These are phyloP conservation scores for Lordiphosa clarofinis DNA, from an alignment of 1,140 invertebrate genomes.

Conservation along the genomic window DNA sequence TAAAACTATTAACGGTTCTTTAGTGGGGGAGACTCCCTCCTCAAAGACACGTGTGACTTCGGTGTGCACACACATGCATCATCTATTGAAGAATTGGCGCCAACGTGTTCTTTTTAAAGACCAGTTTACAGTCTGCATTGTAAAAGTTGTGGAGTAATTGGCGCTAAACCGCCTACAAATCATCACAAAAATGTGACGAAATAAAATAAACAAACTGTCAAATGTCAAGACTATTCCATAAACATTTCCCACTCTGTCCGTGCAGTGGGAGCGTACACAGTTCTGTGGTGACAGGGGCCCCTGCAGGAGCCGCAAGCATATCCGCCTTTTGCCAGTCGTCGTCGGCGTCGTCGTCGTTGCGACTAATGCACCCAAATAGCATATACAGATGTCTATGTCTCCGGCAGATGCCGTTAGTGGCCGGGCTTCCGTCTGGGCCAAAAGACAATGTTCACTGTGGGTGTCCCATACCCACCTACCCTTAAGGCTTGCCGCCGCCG, in stretches of 20 bases:
- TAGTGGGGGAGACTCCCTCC: no score
- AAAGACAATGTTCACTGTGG: slow-evolving; percentile 37
- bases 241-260: slow-evolving; percentile 51
- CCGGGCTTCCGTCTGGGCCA: slow-evolving; percentile 27
- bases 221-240: slow-evolving; percentile 72
- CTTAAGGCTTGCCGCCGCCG: slow-evolving; percentile 8
- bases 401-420: slow-evolving; percentile 42
- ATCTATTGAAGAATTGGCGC: slow-evolving; percentile 50
- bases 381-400: slow-evolving; percentile 33
- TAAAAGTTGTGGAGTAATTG: slow-evolving; percentile 72
- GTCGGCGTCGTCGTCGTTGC: slow-evolving; percentile 18
- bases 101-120: slow-evolving; percentile 62
- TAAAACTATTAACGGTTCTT: no score
- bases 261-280: slow-evolving; percentile 21
- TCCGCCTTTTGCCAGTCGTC: no score
- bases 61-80: background rate
- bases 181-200: slow-evolving; percentile 74
- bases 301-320: slow-evolving; percentile 19
- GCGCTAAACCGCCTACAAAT: slow-evolving; percentile 76
- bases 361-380: slow-evolving; percentile 39
- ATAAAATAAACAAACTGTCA: slow-evolving; percentile 76
- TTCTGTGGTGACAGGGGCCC: slow-evolving; percentile 31
- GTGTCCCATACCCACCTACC: background rate
- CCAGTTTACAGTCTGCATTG: slow-evolving; percentile 50
- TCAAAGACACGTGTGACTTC: background rate